Base-by-base conservation (phyloP, 2,113 vertebrate species). In the Poeciliopsis turrubarensis region DNA sequence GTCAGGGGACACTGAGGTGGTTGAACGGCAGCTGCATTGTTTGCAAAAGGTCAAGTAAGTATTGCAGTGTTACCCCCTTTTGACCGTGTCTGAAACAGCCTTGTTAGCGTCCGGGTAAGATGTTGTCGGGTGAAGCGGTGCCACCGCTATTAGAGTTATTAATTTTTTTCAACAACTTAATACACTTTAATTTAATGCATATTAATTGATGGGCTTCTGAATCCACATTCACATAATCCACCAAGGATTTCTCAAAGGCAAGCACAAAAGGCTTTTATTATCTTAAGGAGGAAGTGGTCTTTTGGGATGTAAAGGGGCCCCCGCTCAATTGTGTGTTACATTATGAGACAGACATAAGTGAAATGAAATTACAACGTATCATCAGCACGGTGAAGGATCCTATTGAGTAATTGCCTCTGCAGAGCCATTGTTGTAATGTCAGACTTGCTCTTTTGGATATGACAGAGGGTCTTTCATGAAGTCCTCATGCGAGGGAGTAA, bases 351-450 rank as follows among this genome's bases (percentile, higher is more conserved):
- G 89, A 90, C 88, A 13, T 91, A 89, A 91, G 86, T 90, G 90
- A 93, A 93, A 92, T 91, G 86, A 92, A 91, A 93, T 93, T 90
- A 92, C 86, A 89, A 89, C 83, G 72, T 92, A 92, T 93, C 92
- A 87, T 87, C 84, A 70, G 85, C 78, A 17, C 44, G 65, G 75
- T 81, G 80, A 86, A 91, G 87, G 86, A 83, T 91, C 84, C 83
- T 76, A 44, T 87, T 87, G 81, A 89, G 91, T 89, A 89, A 92
- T 90, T 88, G 91, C 86, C 84, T 89, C 17, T 47, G 75, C 70
- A 73, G 66, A 30, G 86, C 82, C 80, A 84, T 92, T 92, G 89
- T 92, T 89, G 75, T 77, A 88, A 85, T 81, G 87, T 88, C 89
- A 77, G 81, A 70, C 67, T 67, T 6, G 73, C 82, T 87, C 86